Conservation (phyloP, 2,888 invertebrate species). For the Tipula vernalis region DNA sequence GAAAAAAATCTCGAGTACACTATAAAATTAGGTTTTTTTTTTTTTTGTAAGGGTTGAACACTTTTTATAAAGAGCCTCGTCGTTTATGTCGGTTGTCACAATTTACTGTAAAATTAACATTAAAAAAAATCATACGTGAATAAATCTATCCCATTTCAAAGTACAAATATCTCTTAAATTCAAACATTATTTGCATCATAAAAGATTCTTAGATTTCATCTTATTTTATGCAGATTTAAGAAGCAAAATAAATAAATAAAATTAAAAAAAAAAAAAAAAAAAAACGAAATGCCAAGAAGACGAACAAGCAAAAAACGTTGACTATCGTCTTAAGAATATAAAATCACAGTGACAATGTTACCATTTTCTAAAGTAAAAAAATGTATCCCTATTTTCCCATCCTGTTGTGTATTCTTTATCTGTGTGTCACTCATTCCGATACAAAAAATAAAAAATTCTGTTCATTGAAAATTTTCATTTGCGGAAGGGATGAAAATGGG, state of each 20-base stretch:
- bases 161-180: neutral
- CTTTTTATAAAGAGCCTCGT: neutral
- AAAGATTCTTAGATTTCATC: neutral
- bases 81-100: neutral
- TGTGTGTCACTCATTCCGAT: neutral
- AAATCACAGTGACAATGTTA: constrained; percentile 10
- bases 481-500: neutral
- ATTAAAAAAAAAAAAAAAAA: neutral
- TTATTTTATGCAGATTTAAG: neutral
- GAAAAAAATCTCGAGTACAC: neutral
- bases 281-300: neutral
- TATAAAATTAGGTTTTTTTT: too few species aligned
- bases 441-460: neutral
- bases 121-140: neutral
- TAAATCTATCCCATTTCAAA: neutral
- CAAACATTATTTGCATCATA: constrained; percentile 4
- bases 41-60: too few species aligned
- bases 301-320: neutral
- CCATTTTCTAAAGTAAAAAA: neutral
- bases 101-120: neutral
- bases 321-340: constrained; percentile 8
- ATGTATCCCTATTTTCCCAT: neutral
- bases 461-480: neutral
- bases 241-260: neutral
- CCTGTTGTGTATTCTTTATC: neutral